A percentile compares a stretch with the other conserved stretches of the same genome.
Evolutionary conservation across 64 coral and sea anemone genomes (phyloP).

Genomic region (Orbicella faveolata): DNA sequence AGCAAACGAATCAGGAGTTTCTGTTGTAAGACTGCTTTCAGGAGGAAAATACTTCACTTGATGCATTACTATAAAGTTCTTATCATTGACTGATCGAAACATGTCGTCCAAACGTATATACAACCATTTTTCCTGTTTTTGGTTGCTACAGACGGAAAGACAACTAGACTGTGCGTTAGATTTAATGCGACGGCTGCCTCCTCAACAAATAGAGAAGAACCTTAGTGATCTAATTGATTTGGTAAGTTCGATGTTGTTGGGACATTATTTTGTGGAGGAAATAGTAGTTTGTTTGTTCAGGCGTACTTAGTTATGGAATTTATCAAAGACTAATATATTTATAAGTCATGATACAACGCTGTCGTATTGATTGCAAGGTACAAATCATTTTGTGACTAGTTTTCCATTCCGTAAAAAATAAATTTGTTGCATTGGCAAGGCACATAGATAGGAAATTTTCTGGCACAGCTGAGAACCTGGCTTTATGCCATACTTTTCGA

Average conservation of each 20-base stretch:
- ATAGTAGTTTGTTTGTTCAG: neutral
- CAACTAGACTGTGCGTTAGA: conserved; percentile 99
- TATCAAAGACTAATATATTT: neutral
- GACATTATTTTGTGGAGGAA: neutral
- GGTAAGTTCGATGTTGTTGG: conserved; percentile 41
- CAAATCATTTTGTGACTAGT: no score
- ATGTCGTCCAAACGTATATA: neutral
- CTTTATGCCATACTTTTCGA: no score
- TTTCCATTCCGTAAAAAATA: neutral
- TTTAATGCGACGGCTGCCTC: conserved; percentile 97
- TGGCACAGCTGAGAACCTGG: no score
- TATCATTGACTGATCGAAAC: neutral
- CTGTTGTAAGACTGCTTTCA: neutral
- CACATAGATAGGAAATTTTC: no score
- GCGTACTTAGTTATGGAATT: neutral
- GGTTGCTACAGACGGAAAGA: conserved; percentile 76
- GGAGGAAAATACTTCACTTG: neutral
- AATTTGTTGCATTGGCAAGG: no score
- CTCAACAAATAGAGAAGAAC: conserved; percentile 99
- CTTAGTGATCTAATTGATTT: conserved; percentile 99
- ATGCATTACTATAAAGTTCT: neutral
- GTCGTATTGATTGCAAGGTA: neutral
- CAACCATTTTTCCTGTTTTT: conserved; percentile 21
- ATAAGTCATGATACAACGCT: neutral
- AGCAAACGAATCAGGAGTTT: neutral